Percentiles rank a stretch among this genome's conserved stretches.
phyloP scores from a whole-genome alignment of 1,140 invertebrate species.

The Caenorhabditis latens region DNA sequence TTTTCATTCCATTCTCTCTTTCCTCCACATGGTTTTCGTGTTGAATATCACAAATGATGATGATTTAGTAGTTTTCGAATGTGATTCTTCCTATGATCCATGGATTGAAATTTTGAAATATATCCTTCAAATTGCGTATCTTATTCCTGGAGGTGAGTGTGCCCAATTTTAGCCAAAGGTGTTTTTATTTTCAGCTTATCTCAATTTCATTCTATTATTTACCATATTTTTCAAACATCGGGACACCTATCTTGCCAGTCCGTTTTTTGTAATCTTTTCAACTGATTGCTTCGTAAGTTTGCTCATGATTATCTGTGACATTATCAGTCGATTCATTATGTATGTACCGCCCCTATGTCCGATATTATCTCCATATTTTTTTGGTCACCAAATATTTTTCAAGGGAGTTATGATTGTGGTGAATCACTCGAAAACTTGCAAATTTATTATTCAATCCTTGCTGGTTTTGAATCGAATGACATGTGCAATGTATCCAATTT shows the following conservation, averaged over 20 bases:
- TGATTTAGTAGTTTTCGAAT: neutral
- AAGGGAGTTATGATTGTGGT: neutral
- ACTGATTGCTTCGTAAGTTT: neutral
- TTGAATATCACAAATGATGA: neutral
- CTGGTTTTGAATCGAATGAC: slow-evolving; percentile 12
- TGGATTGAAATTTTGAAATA: neutral
- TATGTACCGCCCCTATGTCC: neutral
- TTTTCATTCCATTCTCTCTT: no score
- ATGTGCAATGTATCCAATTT: neutral
- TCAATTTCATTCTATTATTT: neutral
- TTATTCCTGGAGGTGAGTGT: neutral
- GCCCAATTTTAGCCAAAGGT: no score
- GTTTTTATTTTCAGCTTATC: no score
- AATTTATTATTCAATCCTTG: slow-evolving; percentile 1
- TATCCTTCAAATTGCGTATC: neutral
- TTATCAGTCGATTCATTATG: neutral
- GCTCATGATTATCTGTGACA: neutral
- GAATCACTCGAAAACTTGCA: slow-evolving; percentile 19
- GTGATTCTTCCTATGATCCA: neutral
- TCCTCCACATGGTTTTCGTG: neutral
- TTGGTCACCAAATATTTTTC: neutral
- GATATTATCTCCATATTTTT: neutral
- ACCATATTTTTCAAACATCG: neutral
- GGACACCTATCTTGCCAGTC: neutral
- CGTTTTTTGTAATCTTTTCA: slow-evolving; percentile 8